Evolutionary conservation across 1,140 invertebrate species (phyloP).

Genomic region (Drosophila novamexicana): DNA sequence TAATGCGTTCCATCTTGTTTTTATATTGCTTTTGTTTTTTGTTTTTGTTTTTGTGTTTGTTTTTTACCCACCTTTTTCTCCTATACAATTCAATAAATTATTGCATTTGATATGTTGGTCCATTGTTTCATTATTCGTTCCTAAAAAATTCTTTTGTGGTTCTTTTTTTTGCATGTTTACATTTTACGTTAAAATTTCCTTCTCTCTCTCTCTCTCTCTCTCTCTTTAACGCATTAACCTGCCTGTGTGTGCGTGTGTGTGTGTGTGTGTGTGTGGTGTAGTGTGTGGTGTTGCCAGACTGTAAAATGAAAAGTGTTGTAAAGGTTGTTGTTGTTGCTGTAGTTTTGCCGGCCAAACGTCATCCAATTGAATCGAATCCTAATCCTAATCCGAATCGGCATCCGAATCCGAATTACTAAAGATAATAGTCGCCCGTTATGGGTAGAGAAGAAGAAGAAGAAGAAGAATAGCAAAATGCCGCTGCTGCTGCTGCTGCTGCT

Average conservation of each 20-base stretch:
- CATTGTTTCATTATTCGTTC: constrained; percentile 84
- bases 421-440: constrained; percentile 72
- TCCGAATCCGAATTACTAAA: constrained; percentile 59
- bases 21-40: background rate
- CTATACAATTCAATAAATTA: constrained; percentile 82
- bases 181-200: constrained; percentile 16
- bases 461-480: background rate
- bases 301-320: constrained; percentile 44
- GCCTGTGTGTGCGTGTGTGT: constrained; percentile 4
- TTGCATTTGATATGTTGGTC: constrained; percentile 84
- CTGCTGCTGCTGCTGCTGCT: constrained; percentile 5
- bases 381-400: constrained; percentile 41
- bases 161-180: constrained; percentile 39
- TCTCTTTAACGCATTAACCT: constrained; percentile 28
- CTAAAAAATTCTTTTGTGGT: constrained; percentile 77
- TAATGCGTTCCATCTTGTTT: no score
- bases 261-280: constrained; percentile 19
- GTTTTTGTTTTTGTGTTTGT: constrained; percentile 6
- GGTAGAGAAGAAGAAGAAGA: constrained; percentile 43
- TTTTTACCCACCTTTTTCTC: constrained; percentile 67
- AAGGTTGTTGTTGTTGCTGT: constrained; percentile 37
- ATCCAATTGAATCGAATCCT: constrained; percentile 45
- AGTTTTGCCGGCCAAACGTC: constrained; percentile 45
- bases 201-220: constrained; percentile 10
- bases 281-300: constrained; percentile 26